Base-by-base conservation (phyloP, 2,113 vertebrate species). In the Cyanistes caeruleus region DNA sequence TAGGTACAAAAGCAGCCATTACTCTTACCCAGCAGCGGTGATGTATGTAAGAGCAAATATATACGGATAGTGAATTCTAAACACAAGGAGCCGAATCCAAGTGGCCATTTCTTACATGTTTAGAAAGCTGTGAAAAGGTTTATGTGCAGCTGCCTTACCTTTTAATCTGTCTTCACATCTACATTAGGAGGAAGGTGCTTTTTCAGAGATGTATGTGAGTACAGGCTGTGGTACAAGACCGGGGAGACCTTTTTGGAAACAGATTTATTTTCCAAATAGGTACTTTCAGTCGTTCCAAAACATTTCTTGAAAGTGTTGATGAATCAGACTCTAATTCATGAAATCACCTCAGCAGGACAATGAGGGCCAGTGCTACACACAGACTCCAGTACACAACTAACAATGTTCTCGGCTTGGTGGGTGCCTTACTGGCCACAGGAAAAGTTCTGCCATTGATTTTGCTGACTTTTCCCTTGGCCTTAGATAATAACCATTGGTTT, bases 61-160 rank as follows among this genome's bases (percentile, higher is more conserved):
- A 59, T 6, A 77, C 2, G 12, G 53, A 10, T 10, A 46, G 31
- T 41, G 90, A 87, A 93, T 74, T 79, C 63, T 28, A 53, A 67
- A 65, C 35, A 69, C 0, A 9, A 82, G 80, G 35, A 60, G 69
- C 87, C 60, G 92, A 94, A 46, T 53, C 73, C 41, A 81, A 65
- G 82, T 7, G 90, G 76, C 15, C 46, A 62, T 80, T 95, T 85
- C 79, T 91, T 75, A 25, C 1, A 83, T 49, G 56, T 70, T 70
- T 81, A 63, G 85, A 81, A 86, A 86, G 82, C 88, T 76, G 80
- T 84, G 85, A 92, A 70, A 51, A 72, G 8, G 16, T 86, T 93
- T 88, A 56, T 52, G n/a, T 56, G 59, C 81, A 49, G 52, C 44
- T 49, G 52, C 59, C 75, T 86, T 84, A 51, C 18, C 68, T 90